These are phyloP conservation scores for Leucoma salicis DNA, from an alignment of 2,888 invertebrate species.

Conservation along the genomic window DNA sequence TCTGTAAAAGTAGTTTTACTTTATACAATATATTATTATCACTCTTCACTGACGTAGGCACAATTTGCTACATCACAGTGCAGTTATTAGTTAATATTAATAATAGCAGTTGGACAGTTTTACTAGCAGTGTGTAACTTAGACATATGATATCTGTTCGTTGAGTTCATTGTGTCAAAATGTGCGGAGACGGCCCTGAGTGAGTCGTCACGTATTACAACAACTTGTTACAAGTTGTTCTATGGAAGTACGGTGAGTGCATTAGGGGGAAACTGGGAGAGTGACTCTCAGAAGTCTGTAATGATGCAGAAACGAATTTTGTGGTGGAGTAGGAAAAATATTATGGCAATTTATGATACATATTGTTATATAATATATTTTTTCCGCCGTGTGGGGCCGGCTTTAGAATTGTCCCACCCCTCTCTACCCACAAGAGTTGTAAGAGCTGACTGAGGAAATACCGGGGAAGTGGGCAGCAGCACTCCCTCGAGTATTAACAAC, in stretches of 20 bases:
- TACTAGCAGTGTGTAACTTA: conserved; percentile 26
- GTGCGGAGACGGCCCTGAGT: conserved; percentile 13
- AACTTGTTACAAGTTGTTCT: conserved; percentile 22
- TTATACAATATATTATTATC: too few relatives aligned
- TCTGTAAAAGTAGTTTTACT: too few relatives aligned
- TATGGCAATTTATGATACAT: neutral
- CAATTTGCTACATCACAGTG: too few relatives aligned
- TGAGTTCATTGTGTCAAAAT: conserved; percentile 48
- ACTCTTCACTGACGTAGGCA: too few relatives aligned
- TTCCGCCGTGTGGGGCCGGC: too few relatives aligned
- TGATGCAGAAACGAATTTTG: neutral
- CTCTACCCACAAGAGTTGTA: too few relatives aligned
- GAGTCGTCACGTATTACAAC: conserved; percentile 23
- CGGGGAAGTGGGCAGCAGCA: too few relatives aligned
- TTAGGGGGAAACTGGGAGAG: neutral
- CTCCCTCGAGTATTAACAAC: too few relatives aligned
- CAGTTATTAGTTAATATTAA: too few relatives aligned
- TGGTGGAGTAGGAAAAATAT: neutral
- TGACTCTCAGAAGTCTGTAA: neutral
- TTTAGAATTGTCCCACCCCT: too few relatives aligned
- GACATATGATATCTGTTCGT: conserved; percentile 50
- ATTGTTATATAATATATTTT: neutral
- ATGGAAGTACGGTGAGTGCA: neutral
- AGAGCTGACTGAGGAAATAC: too few relatives aligned
- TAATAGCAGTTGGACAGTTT: neutral